Conservation (phyloP, 2,797 vertebrate genomes). For the Acanthurus leucopareius region DNA sequence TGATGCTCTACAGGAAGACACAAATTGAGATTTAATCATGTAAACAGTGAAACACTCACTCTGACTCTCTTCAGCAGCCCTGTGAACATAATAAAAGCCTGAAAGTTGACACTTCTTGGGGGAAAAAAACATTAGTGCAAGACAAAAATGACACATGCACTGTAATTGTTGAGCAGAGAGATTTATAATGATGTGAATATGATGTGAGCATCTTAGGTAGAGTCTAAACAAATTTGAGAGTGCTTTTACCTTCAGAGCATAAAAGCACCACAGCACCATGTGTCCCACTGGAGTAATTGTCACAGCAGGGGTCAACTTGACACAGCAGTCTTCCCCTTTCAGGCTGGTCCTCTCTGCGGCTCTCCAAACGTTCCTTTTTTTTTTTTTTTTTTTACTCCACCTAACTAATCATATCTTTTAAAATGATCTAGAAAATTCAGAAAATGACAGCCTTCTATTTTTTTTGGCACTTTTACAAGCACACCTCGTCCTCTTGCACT, state of each 20-base stretch:
- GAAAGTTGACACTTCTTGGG: background rate
- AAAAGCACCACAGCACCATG: conserved; percentile 31
- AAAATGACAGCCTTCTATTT: conserved; percentile 33
- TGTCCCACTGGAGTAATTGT: conserved; percentile 36
- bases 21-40: background rate
- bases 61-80: background rate
- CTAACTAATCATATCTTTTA: conserved; percentile 34
- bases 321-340: conserved; percentile 10
- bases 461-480: conserved; percentile 7
- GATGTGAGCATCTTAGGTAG: conserved; percentile 12
- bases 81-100: background rate
- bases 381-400: background rate
- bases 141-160: conserved; percentile 12
- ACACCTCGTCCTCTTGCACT: conserved; percentile 47
- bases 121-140: conserved; percentile 4
- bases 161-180: background rate
- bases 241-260: conserved; percentile 39
- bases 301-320: conserved; percentile 39
- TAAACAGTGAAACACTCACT: background rate
- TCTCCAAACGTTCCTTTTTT: conserved; percentile 2
- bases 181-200: conserved; percentile 19
- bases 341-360: background rate
- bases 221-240: conserved; percentile 35
- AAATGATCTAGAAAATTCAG: conserved; percentile 22
- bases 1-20: background rate